A percentile compares a stretch with the other conserved stretches of the same genome.
Evolutionary conservation across 1,140 invertebrate genomes (phyloP).

Genomic region (Brachionus angularis): DNA sequence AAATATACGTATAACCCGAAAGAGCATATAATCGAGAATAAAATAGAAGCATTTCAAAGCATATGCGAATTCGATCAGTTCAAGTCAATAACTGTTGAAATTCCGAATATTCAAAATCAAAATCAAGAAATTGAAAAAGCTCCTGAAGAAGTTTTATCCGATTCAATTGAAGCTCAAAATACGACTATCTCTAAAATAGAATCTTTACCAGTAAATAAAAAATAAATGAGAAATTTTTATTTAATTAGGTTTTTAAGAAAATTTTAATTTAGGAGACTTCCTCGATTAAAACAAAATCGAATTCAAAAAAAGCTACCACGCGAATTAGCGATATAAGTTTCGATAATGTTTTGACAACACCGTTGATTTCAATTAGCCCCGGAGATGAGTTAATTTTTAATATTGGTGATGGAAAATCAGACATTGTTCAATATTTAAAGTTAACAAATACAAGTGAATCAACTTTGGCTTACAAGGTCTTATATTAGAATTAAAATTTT

Average conservation of each 20-base stretch:
- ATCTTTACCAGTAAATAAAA: not conserved
- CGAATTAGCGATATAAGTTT: not conserved
- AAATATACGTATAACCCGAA: constrained; percentile 23
- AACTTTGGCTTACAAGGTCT: constrained; percentile 28
- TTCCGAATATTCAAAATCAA: not conserved
- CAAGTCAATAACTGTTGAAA: constrained; percentile 35
- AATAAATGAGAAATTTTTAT: not conserved
- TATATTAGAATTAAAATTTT: not conserved
- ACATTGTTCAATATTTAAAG: constrained; percentile 1
- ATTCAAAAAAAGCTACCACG: constrained; percentile 1
- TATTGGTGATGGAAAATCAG: constrained; percentile 3
- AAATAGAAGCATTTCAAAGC: constrained; percentile 22
- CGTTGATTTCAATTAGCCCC: not conserved
- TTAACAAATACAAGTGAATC: constrained; percentile 22
- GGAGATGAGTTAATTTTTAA: constrained; percentile 24
- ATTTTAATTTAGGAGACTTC: constrained; percentile 2
- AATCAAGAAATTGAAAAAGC: not conserved
- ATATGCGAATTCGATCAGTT: constrained; percentile 4
- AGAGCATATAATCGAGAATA: not conserved
- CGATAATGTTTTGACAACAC: not conserved
- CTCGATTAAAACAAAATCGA: not conserved
- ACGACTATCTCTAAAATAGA: too few relatives aligned
- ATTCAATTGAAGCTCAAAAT: too few relatives aligned
- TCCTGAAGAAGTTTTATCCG: not conserved
- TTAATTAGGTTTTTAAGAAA: too few relatives aligned